Percentiles rank a stretch among this genome's conserved stretches.
Conservation (phyloP, 2,888 invertebrate species). For the Drosophila hawaiiensis region DNA sequence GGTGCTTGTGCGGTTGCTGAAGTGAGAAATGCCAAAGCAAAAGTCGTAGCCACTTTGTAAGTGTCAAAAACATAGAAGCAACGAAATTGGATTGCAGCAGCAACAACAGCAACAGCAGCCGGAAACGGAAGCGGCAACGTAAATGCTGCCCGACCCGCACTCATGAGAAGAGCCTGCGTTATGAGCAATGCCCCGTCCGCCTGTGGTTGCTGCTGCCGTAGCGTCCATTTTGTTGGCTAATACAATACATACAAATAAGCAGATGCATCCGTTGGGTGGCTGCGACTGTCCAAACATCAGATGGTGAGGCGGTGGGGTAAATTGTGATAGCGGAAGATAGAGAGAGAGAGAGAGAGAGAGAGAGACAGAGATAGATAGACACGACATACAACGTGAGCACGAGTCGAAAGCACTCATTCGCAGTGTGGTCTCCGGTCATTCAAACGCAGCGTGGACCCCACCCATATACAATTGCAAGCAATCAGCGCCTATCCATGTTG, state of each 20-base stretch:
- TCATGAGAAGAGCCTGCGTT: conserved; percentile 54
- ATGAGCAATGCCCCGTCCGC: conserved; percentile 62
- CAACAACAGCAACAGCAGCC: conserved; percentile 35
- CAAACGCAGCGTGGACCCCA: conserved; percentile 69
- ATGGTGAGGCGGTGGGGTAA: not conserved
- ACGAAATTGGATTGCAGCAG: conserved; percentile 75
- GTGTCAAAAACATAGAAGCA: conserved; percentile 77
- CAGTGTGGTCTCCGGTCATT: conserved; percentile 77
- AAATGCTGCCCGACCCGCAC: conserved; percentile 37
- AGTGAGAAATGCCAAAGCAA: conserved; percentile 79
- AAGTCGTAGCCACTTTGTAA: conserved; percentile 79
- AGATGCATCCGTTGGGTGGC: conserved; percentile 52
- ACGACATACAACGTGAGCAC: conserved; percentile 39
- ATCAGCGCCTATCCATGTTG: conserved; percentile 58
- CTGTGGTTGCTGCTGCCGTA: conserved; percentile 42
- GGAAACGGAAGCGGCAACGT: conserved; percentile 62
- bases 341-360: conserved; percentile 2
- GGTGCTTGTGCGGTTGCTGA: conserved; percentile 72
- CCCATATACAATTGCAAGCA: conserved; percentile 72
- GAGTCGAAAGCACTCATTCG: conserved; percentile 75
- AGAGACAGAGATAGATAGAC: conserved; percentile 1
- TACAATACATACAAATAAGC: conserved; percentile 79
- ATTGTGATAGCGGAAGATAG: not conserved
- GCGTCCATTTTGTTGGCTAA: conserved; percentile 76
- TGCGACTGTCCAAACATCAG: conserved; percentile 29